Evolutionary conservation across 1,140 invertebrate species (phyloP), one percentile per base, ranked within the genome.

Genomic region (Heliconius nattereri): DNA sequence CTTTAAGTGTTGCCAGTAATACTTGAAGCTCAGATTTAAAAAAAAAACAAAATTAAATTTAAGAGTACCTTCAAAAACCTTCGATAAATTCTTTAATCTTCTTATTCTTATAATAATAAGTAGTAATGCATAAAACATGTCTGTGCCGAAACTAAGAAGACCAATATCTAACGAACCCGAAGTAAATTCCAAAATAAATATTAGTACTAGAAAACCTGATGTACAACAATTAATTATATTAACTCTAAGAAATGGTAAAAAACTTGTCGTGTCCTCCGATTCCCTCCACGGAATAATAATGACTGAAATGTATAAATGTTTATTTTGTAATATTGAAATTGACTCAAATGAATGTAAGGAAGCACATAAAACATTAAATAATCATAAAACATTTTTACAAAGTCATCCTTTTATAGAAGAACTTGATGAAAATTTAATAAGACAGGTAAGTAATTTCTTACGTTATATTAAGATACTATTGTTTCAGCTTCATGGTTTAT

Each of bases 221-320:
- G 80, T 35, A 23, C 35, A 76, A 26, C 54, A 77, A 40, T 85
- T 81, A 52, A 81, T 90, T 13, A 88, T 91, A 20, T 35, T 91
- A 29, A 89, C 87, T 71, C 80, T 90, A 49, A 87, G 85, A 77
- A 80, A 82, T 60, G 75, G 77, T 1, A 83, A 54, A 9, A 88
- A 87, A 72, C 73, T 91, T 2, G 88, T 90, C 0, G 81, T 91
- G 5, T 78, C 85, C 35, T 89, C 87, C 2, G 87, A 91, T 71
- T 75, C 86, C 3, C 87, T 87, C 52, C 84, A 91, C 35, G 86
- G 87, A 0, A 87, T 91, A 9, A 35, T 89, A 49, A 88, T 75
- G 20, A 72, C 49, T 1, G 83, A 83, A 9, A 71, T 82, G 16
- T 86, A 78, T 35, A 85, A 80, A 76, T 91, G 90, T 37, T 83